Percentiles rank a stretch among this genome's conserved stretches.
Conservation (phyloP, 2,113 vertebrate species). For the Bubalus kerabau region DNA sequence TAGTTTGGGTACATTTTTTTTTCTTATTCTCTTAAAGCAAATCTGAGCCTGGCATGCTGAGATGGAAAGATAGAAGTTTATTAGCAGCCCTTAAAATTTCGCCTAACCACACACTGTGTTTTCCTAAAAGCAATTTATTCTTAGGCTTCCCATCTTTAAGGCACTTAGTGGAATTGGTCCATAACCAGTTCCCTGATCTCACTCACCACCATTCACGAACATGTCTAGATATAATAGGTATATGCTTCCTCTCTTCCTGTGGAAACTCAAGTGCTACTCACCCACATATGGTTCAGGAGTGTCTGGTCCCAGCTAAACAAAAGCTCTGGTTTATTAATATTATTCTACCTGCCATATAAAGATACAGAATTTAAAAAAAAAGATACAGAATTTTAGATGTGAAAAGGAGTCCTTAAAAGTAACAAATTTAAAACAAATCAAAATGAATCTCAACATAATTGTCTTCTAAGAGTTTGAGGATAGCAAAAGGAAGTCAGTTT, state of each 20-base stretch:
- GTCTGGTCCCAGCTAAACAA: not conserved
- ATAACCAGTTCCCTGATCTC: not conserved
- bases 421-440: not conserved
- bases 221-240: not conserved
- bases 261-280: not conserved
- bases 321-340: not conserved
- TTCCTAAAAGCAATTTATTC: not conserved
- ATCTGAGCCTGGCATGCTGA: not conserved
- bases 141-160: conserved; percentile 3
- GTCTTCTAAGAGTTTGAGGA: not conserved
- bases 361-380: not conserved
- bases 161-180: not conserved
- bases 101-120: not conserved
- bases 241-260: not conserved
- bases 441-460: not conserved
- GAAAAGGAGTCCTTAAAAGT: not conserved
- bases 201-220: not conserved
- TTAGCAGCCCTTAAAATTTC: conserved; percentile 9
- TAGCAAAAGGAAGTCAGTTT: not conserved
- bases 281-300: not conserved
- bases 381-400: not conserved
- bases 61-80: not conserved
- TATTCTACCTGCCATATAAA: not conserved
- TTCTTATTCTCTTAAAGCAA: not conserved
- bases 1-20: not conserved